Conservation (phyloP, 2,888 invertebrate species). For the Luperina testacea region DNA sequence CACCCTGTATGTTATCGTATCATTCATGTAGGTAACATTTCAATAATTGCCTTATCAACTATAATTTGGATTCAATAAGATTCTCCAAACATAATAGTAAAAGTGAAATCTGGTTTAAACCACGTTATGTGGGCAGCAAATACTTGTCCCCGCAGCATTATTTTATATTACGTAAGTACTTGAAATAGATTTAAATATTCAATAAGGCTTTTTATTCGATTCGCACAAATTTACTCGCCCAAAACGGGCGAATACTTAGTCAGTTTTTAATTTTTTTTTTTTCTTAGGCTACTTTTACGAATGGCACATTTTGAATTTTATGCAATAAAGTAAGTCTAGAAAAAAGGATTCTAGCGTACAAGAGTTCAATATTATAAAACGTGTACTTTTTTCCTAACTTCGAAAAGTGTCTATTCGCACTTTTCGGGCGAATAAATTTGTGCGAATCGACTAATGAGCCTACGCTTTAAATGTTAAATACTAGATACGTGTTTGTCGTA, state of each 20-base stretch:
- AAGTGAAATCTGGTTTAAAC: conserved; percentile 16
- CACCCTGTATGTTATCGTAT: neutral
- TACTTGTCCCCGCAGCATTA: conserved; percentile 9
- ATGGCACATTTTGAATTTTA: neutral
- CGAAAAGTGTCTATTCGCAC: neutral
- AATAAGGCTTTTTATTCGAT: neutral
- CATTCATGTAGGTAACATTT: neutral
- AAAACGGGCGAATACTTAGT: neutral
- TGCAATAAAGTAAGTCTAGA: too few species aligned
- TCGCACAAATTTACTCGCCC: neutral
- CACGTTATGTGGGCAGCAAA: conserved; percentile 31
- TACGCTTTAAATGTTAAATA: neutral
- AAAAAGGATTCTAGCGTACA: too few species aligned
- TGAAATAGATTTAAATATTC: neutral
- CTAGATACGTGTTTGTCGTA: neutral
- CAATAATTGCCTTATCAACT: neutral
- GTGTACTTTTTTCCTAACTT: neutral
- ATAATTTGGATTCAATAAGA: neutral
- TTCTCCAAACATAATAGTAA: neutral
- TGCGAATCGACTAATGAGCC: neutral
- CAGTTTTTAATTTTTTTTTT: neutral
- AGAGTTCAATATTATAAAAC: neutral
- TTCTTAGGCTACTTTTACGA: neutral
- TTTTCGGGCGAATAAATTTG: neutral
- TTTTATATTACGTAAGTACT: neutral